A percentile compares a stretch with the other conserved stretches of the same genome.
These are phyloP conservation scores for Tympanoctomys barrerae DNA, from an alignment of 2,797 vertebrate genomes.

Conservation along the genomic window DNA sequence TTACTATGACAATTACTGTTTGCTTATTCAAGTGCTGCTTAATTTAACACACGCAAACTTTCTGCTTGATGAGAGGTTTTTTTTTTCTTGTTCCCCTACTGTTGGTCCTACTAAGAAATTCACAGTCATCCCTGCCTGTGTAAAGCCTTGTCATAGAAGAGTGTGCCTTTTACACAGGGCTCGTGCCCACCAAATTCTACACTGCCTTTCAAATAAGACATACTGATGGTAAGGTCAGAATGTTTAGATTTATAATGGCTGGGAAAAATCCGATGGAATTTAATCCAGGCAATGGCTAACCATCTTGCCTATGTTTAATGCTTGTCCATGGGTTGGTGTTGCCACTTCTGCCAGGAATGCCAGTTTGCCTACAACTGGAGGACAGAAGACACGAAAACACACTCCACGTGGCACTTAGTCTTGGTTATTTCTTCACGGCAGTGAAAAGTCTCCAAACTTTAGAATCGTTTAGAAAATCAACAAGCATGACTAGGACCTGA, in stretches of 20 bases:
- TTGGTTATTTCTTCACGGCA: not conserved
- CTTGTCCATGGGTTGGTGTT: constrained; percentile 34
- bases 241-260: constrained; percentile 63
- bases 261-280: constrained; percentile 57
- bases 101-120: not conserved
- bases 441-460: not conserved
- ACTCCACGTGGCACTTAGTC: not conserved
- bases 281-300: constrained; percentile 68
- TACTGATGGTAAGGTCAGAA: constrained; percentile 62
- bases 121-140: not conserved
- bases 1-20: constrained; percentile 74
- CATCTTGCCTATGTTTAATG: constrained; percentile 52
- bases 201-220: constrained; percentile 44
- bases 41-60: constrained; percentile 68
- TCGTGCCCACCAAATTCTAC: not conserved
- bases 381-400: constrained; percentile 21
- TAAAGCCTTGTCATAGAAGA: not conserved
- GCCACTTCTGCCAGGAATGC: constrained; percentile 18
- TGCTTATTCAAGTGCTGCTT: constrained; percentile 72
- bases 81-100: not conserved
- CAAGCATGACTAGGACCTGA: not conserved
- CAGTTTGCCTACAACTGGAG: constrained; percentile 49
- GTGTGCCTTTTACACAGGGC: not conserved
- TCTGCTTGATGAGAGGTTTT: constrained; percentile 44
- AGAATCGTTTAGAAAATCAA: not conserved